A percentile compares a stretch with the other conserved stretches of the same genome.
These are phyloP conservation scores for Plectus sambesii DNA, from an alignment of 1,140 invertebrate genomes.

Conservation along the genomic window DNA sequence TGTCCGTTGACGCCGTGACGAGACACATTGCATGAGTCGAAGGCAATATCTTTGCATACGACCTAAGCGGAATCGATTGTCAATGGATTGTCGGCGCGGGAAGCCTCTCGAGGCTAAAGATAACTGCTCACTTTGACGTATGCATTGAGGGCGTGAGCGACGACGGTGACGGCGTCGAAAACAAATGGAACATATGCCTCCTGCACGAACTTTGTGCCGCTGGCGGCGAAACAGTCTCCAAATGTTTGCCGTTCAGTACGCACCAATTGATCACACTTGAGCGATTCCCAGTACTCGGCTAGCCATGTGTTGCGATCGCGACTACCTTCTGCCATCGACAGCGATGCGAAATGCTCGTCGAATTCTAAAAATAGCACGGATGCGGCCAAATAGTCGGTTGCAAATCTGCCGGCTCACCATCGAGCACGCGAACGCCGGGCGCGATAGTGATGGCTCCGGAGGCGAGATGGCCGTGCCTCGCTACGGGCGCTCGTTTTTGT, in stretches of 20 bases:
- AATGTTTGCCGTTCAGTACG: slow-evolving; percentile 28
- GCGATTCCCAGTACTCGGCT: slow-evolving; percentile 63
- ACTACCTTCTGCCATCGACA: slow-evolving; percentile 48
- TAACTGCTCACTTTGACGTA: slow-evolving; percentile 32
- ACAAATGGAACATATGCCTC: slow-evolving; percentile 78
- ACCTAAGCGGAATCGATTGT: slow-evolving; percentile 13
- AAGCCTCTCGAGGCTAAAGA: no score
- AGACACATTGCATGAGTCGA: slow-evolving; percentile 29
- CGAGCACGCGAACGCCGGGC: slow-evolving; percentile 35
- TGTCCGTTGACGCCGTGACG: slow-evolving; percentile 35
- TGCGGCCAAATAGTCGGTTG: slow-evolving; percentile 11
- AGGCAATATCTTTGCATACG: slow-evolving; percentile 23
- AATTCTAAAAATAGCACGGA: slow-evolving; percentile 52
- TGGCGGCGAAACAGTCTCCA: slow-evolving; percentile 30
- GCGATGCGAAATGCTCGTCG: slow-evolving; percentile 58
- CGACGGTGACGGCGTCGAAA: slow-evolving; percentile 71
- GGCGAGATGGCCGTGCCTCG: slow-evolving; percentile 55
- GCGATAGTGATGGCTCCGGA: slow-evolving; percentile 53
- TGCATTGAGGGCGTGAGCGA: slow-evolving; percentile 62
- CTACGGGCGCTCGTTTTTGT: slow-evolving; percentile 57
- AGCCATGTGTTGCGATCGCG: slow-evolving; percentile 65
- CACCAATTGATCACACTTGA: slow-evolving; percentile 36
- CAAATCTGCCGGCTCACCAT: slow-evolving; percentile 16
- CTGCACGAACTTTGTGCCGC: slow-evolving; percentile 54
- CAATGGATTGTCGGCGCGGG: no score